phyloP scores from a whole-genome alignment of 2,113 vertebrate species.

The Scolopax mira region DNA sequence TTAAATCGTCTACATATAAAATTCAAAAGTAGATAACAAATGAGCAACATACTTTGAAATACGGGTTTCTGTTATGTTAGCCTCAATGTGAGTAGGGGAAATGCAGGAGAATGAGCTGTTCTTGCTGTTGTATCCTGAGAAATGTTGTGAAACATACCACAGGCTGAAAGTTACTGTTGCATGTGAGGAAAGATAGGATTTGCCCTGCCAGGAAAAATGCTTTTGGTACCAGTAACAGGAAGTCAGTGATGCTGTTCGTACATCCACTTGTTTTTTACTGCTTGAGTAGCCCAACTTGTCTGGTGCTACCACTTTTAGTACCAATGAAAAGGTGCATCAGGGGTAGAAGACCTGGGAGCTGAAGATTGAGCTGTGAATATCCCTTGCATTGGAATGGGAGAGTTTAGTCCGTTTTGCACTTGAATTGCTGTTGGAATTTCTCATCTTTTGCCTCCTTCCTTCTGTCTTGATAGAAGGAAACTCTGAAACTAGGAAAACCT shows the following conservation, averaged over 20 bases:
- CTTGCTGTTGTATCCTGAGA: neutral
- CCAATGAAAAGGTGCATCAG: neutral
- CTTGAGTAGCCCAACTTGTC: neutral
- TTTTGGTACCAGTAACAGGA: neutral
- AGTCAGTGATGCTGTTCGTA: neutral
- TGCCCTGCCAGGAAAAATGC: neutral
- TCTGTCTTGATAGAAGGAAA: neutral
- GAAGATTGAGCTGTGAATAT: neutral
- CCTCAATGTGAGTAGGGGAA: neutral
- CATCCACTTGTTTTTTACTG: neutral
- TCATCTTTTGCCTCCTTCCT: neutral
- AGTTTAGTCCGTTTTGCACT: neutral
- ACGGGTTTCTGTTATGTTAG: accelerated
- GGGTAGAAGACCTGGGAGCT: neutral
- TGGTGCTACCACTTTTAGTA: neutral
- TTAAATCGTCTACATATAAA: neutral
- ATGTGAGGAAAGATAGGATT: neutral
- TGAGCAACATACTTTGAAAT: neutral
- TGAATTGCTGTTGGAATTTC: neutral
- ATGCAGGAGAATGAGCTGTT: neutral
- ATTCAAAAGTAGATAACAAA: neutral
- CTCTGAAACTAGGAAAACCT: neutral
- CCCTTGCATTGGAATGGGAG: neutral
- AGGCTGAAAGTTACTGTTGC: neutral
- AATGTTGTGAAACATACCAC: neutral